These are phyloP conservation scores for Endotricha flammealis DNA, from an alignment of 2,888 invertebrate genomes.

Conservation along the genomic window DNA sequence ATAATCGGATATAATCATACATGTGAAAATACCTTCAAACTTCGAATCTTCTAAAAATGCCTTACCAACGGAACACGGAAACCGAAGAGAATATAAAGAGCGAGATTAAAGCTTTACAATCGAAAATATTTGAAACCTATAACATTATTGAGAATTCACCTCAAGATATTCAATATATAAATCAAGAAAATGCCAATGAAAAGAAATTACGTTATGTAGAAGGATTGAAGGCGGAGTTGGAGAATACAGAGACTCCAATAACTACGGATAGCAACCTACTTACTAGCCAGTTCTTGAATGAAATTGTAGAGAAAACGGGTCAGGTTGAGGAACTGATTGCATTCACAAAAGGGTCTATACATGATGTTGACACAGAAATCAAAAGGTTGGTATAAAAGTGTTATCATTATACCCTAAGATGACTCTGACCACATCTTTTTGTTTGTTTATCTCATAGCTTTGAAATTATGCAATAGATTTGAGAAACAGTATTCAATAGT, in stretches of 20 bases:
- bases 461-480: no score
- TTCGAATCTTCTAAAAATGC: conserved; percentile 43
- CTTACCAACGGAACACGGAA: conserved; percentile 34
- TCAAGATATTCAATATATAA: conserved; percentile 27
- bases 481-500: no score
- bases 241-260: conserved; percentile 44
- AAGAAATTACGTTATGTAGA: conserved; percentile 46
- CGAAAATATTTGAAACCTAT: conserved; percentile 43
- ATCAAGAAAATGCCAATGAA: conserved; percentile 33
- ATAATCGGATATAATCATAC: no score
- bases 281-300: conserved; percentile 49
- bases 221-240: conserved; percentile 44
- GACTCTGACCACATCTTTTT: no score
- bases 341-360: conserved; percentile 47
- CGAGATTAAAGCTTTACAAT: conserved; percentile 47
- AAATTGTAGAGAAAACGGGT: conserved; percentile 45
- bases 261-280: conserved; percentile 47
- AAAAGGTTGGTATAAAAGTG: conserved; percentile 39
- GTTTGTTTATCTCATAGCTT: no score
- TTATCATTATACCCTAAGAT: no score
- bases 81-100: conserved; percentile 39
- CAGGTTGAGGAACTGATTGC: conserved; percentile 53
- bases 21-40: no score
- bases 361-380: conserved; percentile 53
- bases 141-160: conserved; percentile 49